A percentile compares a stretch with the other conserved stretches of the same genome.
These are phyloP conservation scores for Smutsia temminckii DNA, from an alignment of 2,797 vertebrate genomes.

Conservation along the genomic window DNA sequence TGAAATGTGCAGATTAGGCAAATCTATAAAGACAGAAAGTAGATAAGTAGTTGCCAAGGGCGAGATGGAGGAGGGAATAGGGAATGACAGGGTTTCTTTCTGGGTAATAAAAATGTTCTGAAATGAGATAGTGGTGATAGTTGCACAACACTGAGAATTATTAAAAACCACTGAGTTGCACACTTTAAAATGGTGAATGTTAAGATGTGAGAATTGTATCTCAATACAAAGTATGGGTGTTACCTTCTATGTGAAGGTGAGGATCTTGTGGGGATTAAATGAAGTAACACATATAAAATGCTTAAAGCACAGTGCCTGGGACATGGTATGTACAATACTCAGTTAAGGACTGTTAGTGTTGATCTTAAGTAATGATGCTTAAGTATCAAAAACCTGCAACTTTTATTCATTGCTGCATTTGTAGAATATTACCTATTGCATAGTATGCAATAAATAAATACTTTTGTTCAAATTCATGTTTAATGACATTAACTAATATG, in stretches of 20 bases:
- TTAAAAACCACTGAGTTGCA: background rate
- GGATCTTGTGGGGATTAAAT: background rate
- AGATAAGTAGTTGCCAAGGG: background rate
- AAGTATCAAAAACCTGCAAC: background rate
- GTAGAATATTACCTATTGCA: background rate
- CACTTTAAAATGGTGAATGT: background rate
- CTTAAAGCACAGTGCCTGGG: background rate
- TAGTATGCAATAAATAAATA: background rate
- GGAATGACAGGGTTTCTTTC: background rate
- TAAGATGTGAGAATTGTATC: background rate
- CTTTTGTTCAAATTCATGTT: background rate
- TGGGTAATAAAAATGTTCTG: background rate
- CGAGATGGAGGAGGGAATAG: no score
- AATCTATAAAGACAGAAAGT: background rate
- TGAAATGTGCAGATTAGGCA: background rate
- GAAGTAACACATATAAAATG: background rate
- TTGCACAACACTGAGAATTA: background rate
- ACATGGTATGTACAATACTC: background rate
- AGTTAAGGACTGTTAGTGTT: background rate
- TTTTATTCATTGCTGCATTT: background rate
- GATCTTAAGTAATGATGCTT: background rate
- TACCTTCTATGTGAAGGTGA: background rate
- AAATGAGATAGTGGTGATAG: background rate
- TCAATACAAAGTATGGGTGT: background rate
- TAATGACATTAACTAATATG: background rate